phyloP scores from a whole-genome alignment of 2,113 vertebrate species.

The Nothobranchius kuhntae region DNA sequence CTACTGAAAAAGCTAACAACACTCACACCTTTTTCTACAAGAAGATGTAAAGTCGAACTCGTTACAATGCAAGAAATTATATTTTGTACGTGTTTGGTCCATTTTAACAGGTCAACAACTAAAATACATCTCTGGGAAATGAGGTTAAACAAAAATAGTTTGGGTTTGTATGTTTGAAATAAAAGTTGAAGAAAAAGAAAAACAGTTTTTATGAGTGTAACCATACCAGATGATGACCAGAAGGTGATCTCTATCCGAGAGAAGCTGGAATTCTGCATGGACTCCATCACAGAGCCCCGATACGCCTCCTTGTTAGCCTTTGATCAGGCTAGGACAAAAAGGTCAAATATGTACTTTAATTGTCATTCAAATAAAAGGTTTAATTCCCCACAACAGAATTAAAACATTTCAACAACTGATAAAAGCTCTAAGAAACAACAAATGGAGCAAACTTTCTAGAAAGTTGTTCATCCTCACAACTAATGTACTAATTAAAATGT shows the following conservation, averaged over 20 bases:
- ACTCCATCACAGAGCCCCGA: constrained; percentile 42
- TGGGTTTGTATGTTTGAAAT: not conserved
- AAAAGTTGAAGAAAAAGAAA: not conserved
- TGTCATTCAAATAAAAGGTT: not conserved
- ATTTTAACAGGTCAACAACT: too few species aligned
- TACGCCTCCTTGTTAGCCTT: not conserved
- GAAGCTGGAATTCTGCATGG: constrained; percentile 26
- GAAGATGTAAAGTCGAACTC: too few species aligned
- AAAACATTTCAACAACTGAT: not conserved
- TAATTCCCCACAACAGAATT: not conserved
- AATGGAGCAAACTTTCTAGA: not conserved
- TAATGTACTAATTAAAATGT: too few species aligned
- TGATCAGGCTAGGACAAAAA: not conserved
- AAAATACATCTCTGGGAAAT: not conserved
- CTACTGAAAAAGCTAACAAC: too few species aligned
- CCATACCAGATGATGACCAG: constrained; percentile 51
- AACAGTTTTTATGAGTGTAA: not conserved
- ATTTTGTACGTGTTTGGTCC: too few species aligned
- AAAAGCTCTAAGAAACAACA: not conserved
- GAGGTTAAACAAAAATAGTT: not conserved
- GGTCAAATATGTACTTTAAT: not conserved
- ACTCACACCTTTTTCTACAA: too few species aligned
- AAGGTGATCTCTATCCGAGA: constrained; percentile 31
- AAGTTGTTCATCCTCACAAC: too few species aligned
- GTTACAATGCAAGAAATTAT: too few species aligned